Percentiles rank a stretch among this genome's conserved stretches.
These are phyloP conservation scores for Trichoplax adhaerens DNA, from an alignment of 37 sponge, comb jelly and placozoan genomes.

Conservation along the genomic window DNA sequence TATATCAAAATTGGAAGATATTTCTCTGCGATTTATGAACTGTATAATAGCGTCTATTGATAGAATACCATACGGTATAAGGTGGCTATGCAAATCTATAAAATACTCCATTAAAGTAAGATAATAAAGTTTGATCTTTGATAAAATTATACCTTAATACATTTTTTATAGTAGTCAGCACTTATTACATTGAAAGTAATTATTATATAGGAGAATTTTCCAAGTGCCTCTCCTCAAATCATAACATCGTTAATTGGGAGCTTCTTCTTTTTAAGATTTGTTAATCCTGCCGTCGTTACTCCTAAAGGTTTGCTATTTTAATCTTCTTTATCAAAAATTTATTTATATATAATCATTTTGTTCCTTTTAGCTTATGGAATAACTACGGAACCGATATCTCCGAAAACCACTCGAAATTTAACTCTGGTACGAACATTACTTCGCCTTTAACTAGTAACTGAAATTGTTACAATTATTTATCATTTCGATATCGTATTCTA, in stretches of 20 bases:
- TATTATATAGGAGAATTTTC: conserved; percentile 51
- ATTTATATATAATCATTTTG: background rate
- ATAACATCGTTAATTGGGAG: conserved; percentile 70
- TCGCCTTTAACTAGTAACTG: background rate
- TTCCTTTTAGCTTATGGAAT: conserved; percentile 4
- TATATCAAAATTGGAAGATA: conserved; percentile 28
- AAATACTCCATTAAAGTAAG: conserved; percentile 31
- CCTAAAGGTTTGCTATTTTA: conserved; percentile 13
- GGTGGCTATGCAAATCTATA: conserved; percentile 85
- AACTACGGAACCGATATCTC: background rate
- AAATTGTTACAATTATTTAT: background rate
- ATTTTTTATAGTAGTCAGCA: background rate
- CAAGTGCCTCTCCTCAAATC: conserved; percentile 44
- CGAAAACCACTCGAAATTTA: background rate
- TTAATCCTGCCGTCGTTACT: conserved; percentile 68
- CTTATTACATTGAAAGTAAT: conserved; percentile 1
- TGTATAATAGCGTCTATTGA: conserved; percentile 30
- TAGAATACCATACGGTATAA: conserved; percentile 69
- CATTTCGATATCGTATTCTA: background rate
- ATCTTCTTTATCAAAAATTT: too few relatives aligned
- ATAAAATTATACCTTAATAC: background rate
- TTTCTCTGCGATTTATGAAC: conserved; percentile 28
- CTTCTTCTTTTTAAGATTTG: conserved; percentile 67
- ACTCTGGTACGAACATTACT: background rate
- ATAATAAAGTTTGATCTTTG: conserved; percentile 5